Evolutionary conservation across 2,888 invertebrate genomes (phyloP).

Genomic region (Pantelozetes paolii): DNA sequence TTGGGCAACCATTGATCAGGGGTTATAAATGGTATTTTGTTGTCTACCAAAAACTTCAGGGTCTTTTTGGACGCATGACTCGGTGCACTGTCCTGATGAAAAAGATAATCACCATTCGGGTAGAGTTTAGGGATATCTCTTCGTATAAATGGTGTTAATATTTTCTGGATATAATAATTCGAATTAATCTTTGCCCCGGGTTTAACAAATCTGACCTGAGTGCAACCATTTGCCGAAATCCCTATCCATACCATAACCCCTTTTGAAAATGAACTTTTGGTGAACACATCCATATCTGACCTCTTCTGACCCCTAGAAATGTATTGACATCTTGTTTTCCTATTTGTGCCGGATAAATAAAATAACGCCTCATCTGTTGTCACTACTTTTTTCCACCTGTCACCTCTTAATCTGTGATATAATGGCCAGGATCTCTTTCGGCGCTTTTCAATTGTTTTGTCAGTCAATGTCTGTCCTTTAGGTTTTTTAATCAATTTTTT

Average conservation of each 20-base stretch:
- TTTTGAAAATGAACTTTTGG: neutral
- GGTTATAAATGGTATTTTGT: slow-evolving; percentile 31
- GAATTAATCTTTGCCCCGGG: slow-evolving; percentile 31
- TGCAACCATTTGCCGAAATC: slow-evolving; percentile 16
- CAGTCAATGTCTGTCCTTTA: neutral
- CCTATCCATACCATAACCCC: slow-evolving; percentile 25
- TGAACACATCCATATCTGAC: neutral
- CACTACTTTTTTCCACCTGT: slow-evolving; percentile 10
- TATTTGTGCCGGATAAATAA: neutral
- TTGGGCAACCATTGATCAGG: slow-evolving; percentile 31
- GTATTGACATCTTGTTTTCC: slow-evolving; percentile 28
- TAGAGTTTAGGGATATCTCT: slow-evolving; percentile 7
- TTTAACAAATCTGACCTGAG: slow-evolving; percentile 21
- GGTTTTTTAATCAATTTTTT: slow-evolving; percentile 21
- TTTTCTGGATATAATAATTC: slow-evolving; percentile 33
- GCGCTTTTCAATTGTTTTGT: neutral
- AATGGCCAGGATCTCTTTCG: slow-evolving; percentile 29
- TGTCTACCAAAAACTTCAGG: neutral
- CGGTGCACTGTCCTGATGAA: slow-evolving; percentile 41
- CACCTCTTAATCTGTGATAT: slow-evolving; percentile 14
- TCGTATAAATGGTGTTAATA: slow-evolving; percentile 35
- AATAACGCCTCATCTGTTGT: slow-evolving; percentile 35
- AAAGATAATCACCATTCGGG: slow-evolving; percentile 15
- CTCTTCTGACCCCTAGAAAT: neutral
- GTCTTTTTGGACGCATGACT: slow-evolving; percentile 36